phyloP scores from a whole-genome alignment of 2,797 vertebrate species.

The Calcarius lapponicus region DNA sequence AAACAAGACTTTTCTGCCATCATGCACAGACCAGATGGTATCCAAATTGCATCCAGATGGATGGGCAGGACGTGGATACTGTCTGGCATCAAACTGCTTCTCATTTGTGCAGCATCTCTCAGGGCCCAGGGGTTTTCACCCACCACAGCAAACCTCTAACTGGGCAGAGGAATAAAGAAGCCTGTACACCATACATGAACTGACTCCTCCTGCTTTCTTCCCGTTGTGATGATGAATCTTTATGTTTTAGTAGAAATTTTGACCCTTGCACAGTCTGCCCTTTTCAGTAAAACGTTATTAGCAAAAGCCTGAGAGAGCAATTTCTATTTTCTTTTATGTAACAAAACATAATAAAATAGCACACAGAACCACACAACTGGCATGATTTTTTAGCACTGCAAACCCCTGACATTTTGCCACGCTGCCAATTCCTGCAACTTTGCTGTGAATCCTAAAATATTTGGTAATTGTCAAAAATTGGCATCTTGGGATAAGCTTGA shows the following conservation, averaged over 20 bases:
- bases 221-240: not conserved
- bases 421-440: not conserved
- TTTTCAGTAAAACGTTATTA: not conserved
- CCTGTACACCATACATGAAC: rapidly evolving
- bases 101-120: not conserved
- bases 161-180: not conserved
- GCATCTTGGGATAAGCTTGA: not conserved
- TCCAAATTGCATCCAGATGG: not conserved
- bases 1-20: not conserved
- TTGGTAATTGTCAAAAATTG: not conserved
- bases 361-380: not conserved
- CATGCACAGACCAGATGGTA: not conserved
- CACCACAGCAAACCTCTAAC: not conserved
- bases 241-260: not conserved
- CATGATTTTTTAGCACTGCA: not conserved
- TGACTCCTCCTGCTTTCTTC: not conserved
- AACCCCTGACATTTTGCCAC: not conserved
- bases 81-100: not conserved
- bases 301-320: not conserved
- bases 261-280: not conserved
- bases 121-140: not conserved
- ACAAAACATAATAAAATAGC: not conserved
- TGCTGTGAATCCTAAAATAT: not conserved
- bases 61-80: not conserved
- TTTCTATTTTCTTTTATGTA: not conserved